A percentile compares a stretch with the other conserved stretches of the same genome.
phyloP scores from a whole-genome alignment of 2,113 vertebrate genomes.

The cattle (Bos taurus) region ARS-UCD2.0 NC_037336.1:15990501-15991000 shows the following conservation, averaged over 20 bases:
- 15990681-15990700: conserved; percentile 7
- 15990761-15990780: conserved; percentile 1
- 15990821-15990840: conserved; percentile 17
- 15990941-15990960: background rate
- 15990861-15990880: conserved; percentile 1
- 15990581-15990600: background rate
- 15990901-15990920: conserved; percentile 12
- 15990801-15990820: background rate
- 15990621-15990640: background rate
- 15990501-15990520: background rate
- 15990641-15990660: background rate
- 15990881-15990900: background rate
- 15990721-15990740: conserved; percentile 11
- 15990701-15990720: background rate
- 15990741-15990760: background rate
- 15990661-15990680: background rate
- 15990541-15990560: background rate
- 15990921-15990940: background rate
- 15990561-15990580: background rate
- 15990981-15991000: background rate
- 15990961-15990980: background rate
- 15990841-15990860: background rate
- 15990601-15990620: background rate
- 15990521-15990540: background rate
- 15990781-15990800: conserved; percentile 44